phyloP scores from a whole-genome alignment of 2,113 vertebrate species.

The Brachypodius melanocephalos region DNA sequence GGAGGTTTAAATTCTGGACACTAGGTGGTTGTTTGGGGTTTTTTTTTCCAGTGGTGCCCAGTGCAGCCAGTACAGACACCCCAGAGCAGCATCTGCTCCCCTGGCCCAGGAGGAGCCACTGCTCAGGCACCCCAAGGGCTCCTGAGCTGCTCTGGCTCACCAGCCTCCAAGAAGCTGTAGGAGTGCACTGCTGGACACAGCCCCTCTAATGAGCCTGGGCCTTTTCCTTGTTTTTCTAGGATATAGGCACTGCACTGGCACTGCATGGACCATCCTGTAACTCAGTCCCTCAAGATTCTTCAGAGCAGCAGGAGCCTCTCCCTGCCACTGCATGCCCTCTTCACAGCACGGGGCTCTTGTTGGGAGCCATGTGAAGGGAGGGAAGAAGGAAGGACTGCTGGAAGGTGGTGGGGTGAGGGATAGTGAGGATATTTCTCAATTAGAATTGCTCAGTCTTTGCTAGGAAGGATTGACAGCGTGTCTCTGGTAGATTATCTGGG shows the following conservation, averaged over 20 bases:
- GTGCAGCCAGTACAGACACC: too few relatives aligned
- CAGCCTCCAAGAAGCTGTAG: background rate
- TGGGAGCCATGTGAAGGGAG: background rate
- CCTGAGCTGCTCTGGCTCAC: background rate
- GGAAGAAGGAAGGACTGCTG: background rate
- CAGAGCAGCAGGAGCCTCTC: background rate
- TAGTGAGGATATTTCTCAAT: background rate
- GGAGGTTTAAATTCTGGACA: background rate
- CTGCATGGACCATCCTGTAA: background rate
- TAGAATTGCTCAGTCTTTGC: background rate
- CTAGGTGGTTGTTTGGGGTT: background rate
- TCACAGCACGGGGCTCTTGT: background rate
- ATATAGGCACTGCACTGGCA: background rate
- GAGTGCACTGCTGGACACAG: background rate
- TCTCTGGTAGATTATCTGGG: background rate
- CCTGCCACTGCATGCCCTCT: background rate
- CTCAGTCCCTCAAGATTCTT: background rate
- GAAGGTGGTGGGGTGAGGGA: background rate
- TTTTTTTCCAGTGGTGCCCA: background rate
- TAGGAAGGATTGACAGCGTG: background rate
- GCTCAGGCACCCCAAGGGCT: background rate
- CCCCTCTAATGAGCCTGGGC: background rate
- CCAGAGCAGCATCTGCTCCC: background rate
- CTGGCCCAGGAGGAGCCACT: background rate
- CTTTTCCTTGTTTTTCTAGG: background rate